Conservation (phyloP, 2,113 vertebrate genomes). For the Acrocephalus kingi region DNA sequence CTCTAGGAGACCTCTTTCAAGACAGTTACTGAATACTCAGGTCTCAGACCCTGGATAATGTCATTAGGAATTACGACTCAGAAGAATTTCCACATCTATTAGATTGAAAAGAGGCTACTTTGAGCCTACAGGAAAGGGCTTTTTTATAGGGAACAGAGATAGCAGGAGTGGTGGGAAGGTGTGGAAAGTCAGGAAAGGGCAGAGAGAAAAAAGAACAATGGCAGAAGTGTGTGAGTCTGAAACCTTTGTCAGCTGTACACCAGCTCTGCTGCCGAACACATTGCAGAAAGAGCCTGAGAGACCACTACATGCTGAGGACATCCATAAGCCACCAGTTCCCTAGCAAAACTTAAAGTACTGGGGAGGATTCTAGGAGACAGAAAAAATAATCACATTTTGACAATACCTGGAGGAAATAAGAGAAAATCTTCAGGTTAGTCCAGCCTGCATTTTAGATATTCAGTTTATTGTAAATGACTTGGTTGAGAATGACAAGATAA, state of each 20-base stretch:
- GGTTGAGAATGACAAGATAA: neutral
- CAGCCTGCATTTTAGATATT: neutral
- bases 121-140: neutral
- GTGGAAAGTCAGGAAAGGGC: neutral
- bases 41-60: neutral
- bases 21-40: neutral
- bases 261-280: neutral
- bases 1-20: neutral
- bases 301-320: neutral
- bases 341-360: neutral
- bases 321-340: neutral
- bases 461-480: neutral
- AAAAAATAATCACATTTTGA: neutral
- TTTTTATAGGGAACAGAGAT: neutral
- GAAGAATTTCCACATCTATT: neutral
- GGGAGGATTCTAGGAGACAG: neutral
- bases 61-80: neutral
- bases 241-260: neutral
- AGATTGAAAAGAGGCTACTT: neutral
- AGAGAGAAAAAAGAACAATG: neutral
- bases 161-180: neutral
- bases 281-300: neutral
- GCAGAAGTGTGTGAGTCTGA: neutral
- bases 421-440: neutral
- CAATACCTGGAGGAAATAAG: neutral